A percentile compares a stretch with the other conserved stretches of the same genome.
Evolutionary conservation across 2,797 vertebrate species (phyloP).

Genomic region (Alectoris magna): DNA sequence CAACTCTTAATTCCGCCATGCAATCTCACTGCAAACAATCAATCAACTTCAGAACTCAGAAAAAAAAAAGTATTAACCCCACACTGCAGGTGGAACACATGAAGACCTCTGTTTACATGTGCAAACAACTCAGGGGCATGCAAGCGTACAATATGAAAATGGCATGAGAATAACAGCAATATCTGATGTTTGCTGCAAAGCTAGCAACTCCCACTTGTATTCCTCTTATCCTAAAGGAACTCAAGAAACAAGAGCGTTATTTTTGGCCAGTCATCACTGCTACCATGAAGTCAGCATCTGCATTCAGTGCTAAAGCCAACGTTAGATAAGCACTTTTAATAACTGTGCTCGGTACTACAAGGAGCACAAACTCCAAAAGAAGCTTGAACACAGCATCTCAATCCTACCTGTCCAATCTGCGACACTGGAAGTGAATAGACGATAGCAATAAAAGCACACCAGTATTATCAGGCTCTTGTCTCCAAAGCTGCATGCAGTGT

Average conservation of each 20-base stretch:
- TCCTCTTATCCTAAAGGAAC: not conserved
- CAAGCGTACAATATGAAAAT: not conserved
- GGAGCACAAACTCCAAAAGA: not conserved
- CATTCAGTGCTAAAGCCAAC: accelerated
- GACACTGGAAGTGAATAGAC: slow-evolving; percentile 99
- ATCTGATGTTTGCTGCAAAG: not conserved
- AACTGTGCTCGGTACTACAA: not conserved
- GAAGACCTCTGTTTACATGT: not conserved
- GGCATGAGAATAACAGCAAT: accelerated
- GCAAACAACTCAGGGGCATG: not conserved
- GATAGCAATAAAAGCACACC: slow-evolving; percentile 97
- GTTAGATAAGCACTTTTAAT: not conserved
- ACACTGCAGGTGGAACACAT: not conserved
- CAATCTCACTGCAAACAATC: not conserved
- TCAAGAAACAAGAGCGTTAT: not conserved
- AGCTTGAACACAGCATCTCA: not conserved
- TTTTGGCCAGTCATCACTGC: not conserved
- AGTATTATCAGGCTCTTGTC: slow-evolving; percentile 99
- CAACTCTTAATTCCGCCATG: not conserved
- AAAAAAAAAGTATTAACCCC: not conserved
- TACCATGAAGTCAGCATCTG: not conserved
- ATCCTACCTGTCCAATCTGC: slow-evolving; percentile 96
- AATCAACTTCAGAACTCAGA: not conserved
- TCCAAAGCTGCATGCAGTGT: slow-evolving; percentile 99
- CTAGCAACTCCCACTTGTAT: not conserved